Evolutionary conservation across 2,888 invertebrate genomes (phyloP), one percentile per base, ranked within the genome.

Genomic region (Hipparchia sbordonii): DNA sequence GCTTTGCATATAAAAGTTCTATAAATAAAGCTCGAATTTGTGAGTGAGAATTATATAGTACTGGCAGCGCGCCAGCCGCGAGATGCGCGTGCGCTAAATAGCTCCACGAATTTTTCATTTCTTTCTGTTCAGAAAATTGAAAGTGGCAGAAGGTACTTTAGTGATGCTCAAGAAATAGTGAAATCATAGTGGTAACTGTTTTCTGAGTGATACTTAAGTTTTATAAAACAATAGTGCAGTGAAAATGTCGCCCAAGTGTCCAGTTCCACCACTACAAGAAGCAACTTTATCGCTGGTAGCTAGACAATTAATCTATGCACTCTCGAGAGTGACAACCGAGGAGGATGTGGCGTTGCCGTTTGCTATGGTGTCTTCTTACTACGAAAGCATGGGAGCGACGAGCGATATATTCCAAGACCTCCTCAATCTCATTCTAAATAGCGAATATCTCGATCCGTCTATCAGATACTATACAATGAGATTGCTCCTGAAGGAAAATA

Each of bases 361-460:
- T 86, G 94, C 94, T 6, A 94, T 95, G 85, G 90, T 95, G 48
- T 94, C 95, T 57, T 94, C 95, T 12, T 95, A 95, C 85, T 91
- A 95, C 80, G 94, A 95, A 72, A 91, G 89, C 73, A 91, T 94
- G 83, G 95, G 95, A 10, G 95, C 96, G 3, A 96, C 96, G 6
- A 95, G 94, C 77, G 95, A 96, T 83, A 95, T 96, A 77, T 95
- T 96, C 78, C 96, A 96, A 88, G 96, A 96, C 86, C 90, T 96
- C 78, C 83, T 96, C 76, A 95, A 95, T 76, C 90, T 95, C 77
- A 95, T 96, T 78, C 90, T 96, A 67, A 94, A 91, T 81, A 95
- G 95, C 6, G 95, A 96, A 79, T 95, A 95, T 83, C 86, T 96
- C 75, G 96, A 96, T 76, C 96, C 96, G 1, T 94, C 95, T 1